A percentile compares a stretch with the other conserved stretches of the same genome.
Conservation (phyloP, 2,113 vertebrate genomes). For the Melanocharis versteri region DNA sequence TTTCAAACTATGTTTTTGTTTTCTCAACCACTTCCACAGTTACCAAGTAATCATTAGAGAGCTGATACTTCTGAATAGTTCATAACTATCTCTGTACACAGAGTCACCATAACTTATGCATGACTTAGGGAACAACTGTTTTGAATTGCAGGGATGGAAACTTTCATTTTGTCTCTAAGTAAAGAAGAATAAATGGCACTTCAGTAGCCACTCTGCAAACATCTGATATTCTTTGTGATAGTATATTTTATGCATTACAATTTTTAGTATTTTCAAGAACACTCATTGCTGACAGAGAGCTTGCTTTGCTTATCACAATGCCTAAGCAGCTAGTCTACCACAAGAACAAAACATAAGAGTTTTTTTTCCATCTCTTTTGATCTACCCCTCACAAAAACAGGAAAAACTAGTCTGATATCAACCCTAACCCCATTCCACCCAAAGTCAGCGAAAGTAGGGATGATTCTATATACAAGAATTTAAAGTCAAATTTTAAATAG, state of each 20-base stretch:
- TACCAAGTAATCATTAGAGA: neutral
- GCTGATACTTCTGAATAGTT: neutral
- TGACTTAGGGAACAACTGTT: neutral
- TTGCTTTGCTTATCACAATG: neutral
- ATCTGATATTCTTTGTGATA: neutral
- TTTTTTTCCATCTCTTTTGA: neutral
- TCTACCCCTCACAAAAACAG: neutral
- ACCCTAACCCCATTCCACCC: neutral
- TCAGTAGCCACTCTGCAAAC: neutral
- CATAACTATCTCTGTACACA: neutral
- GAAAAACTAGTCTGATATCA: neutral
- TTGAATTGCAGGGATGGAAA: neutral
- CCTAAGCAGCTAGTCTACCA: neutral
- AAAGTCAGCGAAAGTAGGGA: neutral
- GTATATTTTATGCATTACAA: neutral
- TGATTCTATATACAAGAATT: neutral
- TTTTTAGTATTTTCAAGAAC: neutral
- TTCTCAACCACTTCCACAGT: neutral
- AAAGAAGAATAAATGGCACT: neutral
- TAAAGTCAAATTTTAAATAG: neutral
- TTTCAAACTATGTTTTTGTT: neutral
- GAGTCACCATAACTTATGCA: neutral
- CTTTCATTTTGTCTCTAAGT: neutral
- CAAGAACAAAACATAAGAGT: neutral
- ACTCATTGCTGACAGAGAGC: neutral